phyloP scores from a whole-genome alignment of 2,888 invertebrate genomes.

The Parasteatoda lunata region DNA sequence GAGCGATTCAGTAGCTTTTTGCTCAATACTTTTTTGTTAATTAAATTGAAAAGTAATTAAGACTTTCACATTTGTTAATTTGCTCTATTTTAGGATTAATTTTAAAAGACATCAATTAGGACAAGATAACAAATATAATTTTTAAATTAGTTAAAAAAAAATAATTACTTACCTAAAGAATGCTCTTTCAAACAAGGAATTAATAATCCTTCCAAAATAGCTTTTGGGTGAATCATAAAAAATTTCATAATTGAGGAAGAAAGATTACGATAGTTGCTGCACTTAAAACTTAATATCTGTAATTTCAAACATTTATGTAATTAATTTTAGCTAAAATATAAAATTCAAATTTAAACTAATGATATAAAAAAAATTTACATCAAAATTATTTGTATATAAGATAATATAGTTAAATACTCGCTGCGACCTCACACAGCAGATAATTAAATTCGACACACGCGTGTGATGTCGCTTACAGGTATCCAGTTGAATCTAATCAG shows the following conservation, averaged over 20 bases:
- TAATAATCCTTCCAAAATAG: slow-evolving; percentile 50
- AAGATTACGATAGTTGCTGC: slow-evolving; percentile 32
- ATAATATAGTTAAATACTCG: background rate
- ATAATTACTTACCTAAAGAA: slow-evolving; percentile 27
- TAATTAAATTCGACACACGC: no score
- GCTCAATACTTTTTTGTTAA: no score
- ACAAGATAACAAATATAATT: no score
- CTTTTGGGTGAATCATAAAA: slow-evolving; percentile 53
- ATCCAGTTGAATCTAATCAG: no score
- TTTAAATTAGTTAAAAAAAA: background rate
- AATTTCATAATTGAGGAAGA: slow-evolving; percentile 35
- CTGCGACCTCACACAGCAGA: no score
- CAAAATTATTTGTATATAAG: background rate
- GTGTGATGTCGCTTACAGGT: no score
- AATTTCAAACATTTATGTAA: slow-evolving; percentile 30
- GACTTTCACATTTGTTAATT: no score
- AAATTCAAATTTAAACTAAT: background rate
- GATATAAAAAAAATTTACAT: background rate
- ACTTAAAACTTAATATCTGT: background rate
- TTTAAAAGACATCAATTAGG: no score
- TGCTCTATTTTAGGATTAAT: no score
- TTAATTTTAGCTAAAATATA: background rate
- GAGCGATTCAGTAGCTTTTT: no score
- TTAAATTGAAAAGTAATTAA: no score
- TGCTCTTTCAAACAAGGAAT: slow-evolving; percentile 39